Evolutionary conservation across 1,140 invertebrate species (phyloP), one percentile per base, ranked within the genome.

Genomic region (Drosophila novamexicana): DNA sequence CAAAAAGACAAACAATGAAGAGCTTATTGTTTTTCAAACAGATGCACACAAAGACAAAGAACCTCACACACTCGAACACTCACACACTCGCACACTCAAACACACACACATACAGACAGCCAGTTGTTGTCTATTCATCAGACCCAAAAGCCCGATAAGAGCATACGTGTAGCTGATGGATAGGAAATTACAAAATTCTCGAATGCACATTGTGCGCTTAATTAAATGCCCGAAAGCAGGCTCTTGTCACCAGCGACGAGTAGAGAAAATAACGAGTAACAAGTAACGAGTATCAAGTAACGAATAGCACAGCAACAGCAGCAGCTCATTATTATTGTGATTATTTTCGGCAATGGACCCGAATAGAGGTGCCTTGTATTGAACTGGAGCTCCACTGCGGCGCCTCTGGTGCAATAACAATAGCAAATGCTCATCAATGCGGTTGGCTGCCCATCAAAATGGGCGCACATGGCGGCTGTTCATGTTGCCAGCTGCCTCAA

Each of bases 1-100:
- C 49, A 69, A 86, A 88, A 88, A 83, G 83, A 61, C 84, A 86
- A 83, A 89, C 83, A 88, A 83, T 88, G 62, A 42, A 36, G 56
- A 57, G 65, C 62, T 86, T 70, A 86, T 89, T 89, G 83, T 88
- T 83, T 79, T 69, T 67, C 61, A 56, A 77, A 77, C 49, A 63
- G 53, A 75, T 76, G 49, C 78, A 72, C 50, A 89, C 83, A 89
- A 62, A 71, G 58, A 29, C 22, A 29, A 29, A 29, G 22, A 5
- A 29, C 22, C 22, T 29, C 22, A 29, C 22, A 29, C 22, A 22
- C 22, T 22, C 22, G 0, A 0, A 3, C 22, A 22, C 22, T 2
- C 22, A 2, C 22, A 29, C 72, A 73, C 65, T 65, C 36, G 57
- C 32, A 61, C 49, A 49, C 34, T 49, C 1, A 59, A 10, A 18